Conservation (phyloP, 1,140 invertebrate species). For the Palaemon carinicauda region DNA sequence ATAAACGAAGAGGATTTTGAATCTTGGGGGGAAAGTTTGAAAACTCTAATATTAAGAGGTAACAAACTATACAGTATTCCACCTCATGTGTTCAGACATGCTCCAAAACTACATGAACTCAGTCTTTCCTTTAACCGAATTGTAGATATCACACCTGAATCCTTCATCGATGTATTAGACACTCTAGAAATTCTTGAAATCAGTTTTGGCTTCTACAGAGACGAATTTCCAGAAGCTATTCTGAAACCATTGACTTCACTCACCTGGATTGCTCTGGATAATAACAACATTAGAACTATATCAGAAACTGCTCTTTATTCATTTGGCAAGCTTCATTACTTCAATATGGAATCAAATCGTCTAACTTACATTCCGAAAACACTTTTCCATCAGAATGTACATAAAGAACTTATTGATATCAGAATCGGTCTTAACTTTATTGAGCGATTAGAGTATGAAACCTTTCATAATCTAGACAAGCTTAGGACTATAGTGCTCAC, state of each 20-base stretch:
- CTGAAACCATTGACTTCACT: constrained; percentile 76
- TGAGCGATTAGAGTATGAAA: constrained; percentile 70
- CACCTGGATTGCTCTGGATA: constrained; percentile 86
- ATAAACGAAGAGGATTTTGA: constrained; percentile 78
- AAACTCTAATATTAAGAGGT: constrained; percentile 83
- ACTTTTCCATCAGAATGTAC: constrained; percentile 74
- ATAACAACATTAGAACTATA: constrained; percentile 73
- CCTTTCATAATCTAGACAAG: constrained; percentile 72
- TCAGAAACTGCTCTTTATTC: constrained; percentile 60
- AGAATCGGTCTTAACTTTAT: constrained; percentile 79
- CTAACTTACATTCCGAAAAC: constrained; percentile 59
- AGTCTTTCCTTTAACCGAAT: constrained; percentile 89
- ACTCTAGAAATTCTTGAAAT: constrained; percentile 84
- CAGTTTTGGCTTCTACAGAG: constrained; percentile 80
- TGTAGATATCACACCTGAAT: constrained; percentile 77
- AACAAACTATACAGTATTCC: constrained; percentile 82
- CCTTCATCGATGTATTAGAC: constrained; percentile 77
- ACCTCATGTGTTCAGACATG: constrained; percentile 75
- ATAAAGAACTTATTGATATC: constrained; percentile 79
- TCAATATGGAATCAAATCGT: constrained; percentile 86
- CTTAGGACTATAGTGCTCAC: constrained; percentile 77
- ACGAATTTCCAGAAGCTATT: constrained; percentile 78
- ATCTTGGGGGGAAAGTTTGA: constrained; percentile 82
- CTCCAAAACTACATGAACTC: constrained; percentile 76
- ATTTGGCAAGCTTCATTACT: constrained; percentile 75